phyloP scores from a whole-genome alignment of 2,113 vertebrate species.

The Nyctereutes procyonoides region DNA sequence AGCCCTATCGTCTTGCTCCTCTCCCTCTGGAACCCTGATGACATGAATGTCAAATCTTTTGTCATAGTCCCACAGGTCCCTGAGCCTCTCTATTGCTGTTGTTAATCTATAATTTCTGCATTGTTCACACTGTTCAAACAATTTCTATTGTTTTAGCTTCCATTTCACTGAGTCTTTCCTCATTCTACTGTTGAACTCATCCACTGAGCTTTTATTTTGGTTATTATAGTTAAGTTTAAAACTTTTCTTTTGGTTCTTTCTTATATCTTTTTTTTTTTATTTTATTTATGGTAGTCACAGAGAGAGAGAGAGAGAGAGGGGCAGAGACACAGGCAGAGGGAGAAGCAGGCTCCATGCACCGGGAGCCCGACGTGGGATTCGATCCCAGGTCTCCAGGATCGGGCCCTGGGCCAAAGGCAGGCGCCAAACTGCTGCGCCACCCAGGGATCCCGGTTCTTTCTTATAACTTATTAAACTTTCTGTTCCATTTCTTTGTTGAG shows the following conservation, averaged over 20 bases:
- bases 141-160: neutral
- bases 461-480: neutral
- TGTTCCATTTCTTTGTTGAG: neutral
- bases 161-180: neutral
- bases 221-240: neutral
- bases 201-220: neutral
- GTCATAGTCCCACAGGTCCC: neutral
- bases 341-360: too few species aligned
- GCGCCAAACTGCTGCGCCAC: too few species aligned
- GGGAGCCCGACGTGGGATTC: too few species aligned
- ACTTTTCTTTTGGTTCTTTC: neutral
- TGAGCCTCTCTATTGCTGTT: neutral
- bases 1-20: neutral
- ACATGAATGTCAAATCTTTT: neutral
- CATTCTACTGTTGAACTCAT: neutral
- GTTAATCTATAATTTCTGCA: neutral
- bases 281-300: too few species aligned
- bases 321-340: too few species aligned
- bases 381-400: too few species aligned
- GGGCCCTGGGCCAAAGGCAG: too few species aligned
- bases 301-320: too few species aligned
- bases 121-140: neutral
- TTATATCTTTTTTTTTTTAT: too few species aligned
- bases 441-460: too few species aligned
- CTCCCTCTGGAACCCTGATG: neutral